Percentiles rank a stretch among this genome's conserved stretches.
These are phyloP conservation scores for Hemithea aestivaria DNA, from an alignment of 2,888 invertebrate species.

Conservation along the genomic window DNA sequence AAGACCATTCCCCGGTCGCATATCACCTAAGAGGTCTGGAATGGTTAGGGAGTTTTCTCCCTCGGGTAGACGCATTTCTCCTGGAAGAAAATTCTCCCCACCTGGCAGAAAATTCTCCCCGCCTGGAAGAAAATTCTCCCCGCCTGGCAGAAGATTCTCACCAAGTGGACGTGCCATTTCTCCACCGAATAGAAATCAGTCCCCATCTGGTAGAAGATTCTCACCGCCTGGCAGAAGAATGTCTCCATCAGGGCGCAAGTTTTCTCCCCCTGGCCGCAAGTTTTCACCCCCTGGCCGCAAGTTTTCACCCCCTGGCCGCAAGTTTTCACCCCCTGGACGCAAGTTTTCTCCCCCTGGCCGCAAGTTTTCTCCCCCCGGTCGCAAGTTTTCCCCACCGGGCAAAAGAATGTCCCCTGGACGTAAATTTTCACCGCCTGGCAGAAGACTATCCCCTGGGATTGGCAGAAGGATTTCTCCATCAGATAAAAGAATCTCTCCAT, in stretches of 20 bases:
- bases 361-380: constrained; percentile 22
- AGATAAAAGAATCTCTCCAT: too few species aligned
- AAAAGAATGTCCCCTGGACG: constrained; percentile 27
- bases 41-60: constrained; percentile 21
- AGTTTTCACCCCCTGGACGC: constrained; percentile 22
- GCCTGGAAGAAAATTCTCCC: constrained; percentile 18
- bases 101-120: constrained; percentile 21
- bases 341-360: constrained; percentile 25
- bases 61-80: too few species aligned
- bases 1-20: constrained; percentile 5
- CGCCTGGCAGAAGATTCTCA: constrained; percentile 18
- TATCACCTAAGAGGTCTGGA: constrained; percentile 16
- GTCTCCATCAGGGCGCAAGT: too few species aligned
- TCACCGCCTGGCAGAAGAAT: too few species aligned
- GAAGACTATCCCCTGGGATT: constrained; percentile 24
- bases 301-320: constrained; percentile 19
- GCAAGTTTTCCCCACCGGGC: constrained; percentile 28
- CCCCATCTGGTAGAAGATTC: too few species aligned
- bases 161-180: constrained; percentile 9
- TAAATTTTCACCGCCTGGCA: constrained; percentile 24
- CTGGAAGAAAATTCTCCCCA: constrained; percentile 7
- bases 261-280: constrained; percentile 6
- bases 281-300: constrained; percentile 22
- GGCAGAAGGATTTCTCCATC: constrained; percentile 13
- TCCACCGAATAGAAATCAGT: too few species aligned